A percentile compares a stretch with the other conserved stretches of the same genome.
These are phyloP conservation scores for Microcebus tavaratra DNA, from an alignment of 2,113 vertebrate genomes.

Conservation along the genomic window DNA sequence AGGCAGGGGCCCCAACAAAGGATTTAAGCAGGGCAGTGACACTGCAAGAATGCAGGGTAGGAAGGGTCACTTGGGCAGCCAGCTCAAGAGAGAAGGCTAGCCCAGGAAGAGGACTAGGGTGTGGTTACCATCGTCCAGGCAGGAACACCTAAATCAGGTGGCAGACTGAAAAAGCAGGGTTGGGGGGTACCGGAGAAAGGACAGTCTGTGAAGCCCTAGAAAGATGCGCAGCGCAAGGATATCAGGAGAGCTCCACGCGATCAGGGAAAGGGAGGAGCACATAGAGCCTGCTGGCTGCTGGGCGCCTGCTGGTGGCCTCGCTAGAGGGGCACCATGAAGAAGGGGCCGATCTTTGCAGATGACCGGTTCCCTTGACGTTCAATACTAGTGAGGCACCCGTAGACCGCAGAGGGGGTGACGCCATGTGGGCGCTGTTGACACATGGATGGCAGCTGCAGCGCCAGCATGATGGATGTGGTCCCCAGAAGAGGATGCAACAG, in stretches of 20 bases:
- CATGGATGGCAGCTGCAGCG: not conserved
- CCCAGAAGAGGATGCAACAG: not conserved
- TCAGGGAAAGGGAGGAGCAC: not conserved
- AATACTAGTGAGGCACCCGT: not conserved
- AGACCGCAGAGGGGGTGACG: not conserved
- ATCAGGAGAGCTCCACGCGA: not conserved
- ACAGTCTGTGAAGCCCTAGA: not conserved
- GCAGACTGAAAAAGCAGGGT: not conserved
- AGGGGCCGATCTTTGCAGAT: not conserved
- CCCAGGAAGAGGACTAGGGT: not conserved
- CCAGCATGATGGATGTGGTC: not conserved
- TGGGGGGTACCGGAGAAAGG: not conserved
- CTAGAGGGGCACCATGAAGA: not conserved
- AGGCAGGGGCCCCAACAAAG: not conserved
- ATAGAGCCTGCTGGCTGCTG: not conserved
- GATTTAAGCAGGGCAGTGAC: not conserved
- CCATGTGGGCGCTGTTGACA: accelerated
- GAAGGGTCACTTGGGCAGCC: accelerated
- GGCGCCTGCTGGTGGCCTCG: not conserved
- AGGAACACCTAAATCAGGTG: not conserved
- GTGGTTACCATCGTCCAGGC: not conserved
- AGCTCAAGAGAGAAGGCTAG: not conserved
- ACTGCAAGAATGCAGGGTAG: not conserved
- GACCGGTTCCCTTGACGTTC: not conserved
- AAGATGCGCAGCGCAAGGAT: not conserved